phyloP scores from a whole-genome alignment of 1,140 invertebrate species.

The Drosophila sturtevanti region DNA sequence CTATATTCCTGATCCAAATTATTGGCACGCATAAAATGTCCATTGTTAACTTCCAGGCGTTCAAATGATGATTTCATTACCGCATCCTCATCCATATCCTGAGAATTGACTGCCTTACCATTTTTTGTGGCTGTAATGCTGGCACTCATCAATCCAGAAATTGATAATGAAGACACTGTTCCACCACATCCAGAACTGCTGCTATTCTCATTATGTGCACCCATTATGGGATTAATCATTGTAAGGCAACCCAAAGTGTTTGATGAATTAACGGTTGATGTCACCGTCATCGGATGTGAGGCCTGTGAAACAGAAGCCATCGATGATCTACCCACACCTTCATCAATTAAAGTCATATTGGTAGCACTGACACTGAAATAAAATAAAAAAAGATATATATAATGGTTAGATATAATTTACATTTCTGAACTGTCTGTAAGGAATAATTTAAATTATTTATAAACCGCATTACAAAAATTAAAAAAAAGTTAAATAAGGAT shows the following conservation, averaged over 20 bases:
- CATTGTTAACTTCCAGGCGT: conserved; percentile 44
- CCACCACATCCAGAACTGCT: conserved; percentile 67
- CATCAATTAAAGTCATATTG: neutral
- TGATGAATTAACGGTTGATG: conserved; percentile 9
- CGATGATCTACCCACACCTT: conserved; percentile 15
- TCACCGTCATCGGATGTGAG: neutral
- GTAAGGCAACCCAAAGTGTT: conserved; percentile 37
- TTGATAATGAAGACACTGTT: conserved; percentile 54
- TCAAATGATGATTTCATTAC: conserved; percentile 72
- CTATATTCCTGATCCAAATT: conserved; percentile 76
- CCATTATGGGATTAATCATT: conserved; percentile 52
- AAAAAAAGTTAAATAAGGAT: too few relatives aligned
- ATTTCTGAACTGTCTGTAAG: too few relatives aligned
- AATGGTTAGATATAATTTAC: too few relatives aligned
- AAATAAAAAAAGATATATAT: neutral
- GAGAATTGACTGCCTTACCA: neutral
- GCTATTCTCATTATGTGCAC: conserved; percentile 57
- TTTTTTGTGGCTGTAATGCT: neutral
- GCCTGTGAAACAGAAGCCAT: conserved; percentile 37
- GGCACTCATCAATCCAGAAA: conserved; percentile 43
- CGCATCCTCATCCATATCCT: conserved; percentile 49
- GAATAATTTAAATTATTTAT: too few relatives aligned
- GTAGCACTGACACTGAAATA: neutral
- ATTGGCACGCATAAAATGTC: conserved; percentile 43
- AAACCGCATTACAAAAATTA: too few relatives aligned